Conservation (phyloP, 35 echinoderm and acorn worm species). For the Diadema setosum region DNA sequence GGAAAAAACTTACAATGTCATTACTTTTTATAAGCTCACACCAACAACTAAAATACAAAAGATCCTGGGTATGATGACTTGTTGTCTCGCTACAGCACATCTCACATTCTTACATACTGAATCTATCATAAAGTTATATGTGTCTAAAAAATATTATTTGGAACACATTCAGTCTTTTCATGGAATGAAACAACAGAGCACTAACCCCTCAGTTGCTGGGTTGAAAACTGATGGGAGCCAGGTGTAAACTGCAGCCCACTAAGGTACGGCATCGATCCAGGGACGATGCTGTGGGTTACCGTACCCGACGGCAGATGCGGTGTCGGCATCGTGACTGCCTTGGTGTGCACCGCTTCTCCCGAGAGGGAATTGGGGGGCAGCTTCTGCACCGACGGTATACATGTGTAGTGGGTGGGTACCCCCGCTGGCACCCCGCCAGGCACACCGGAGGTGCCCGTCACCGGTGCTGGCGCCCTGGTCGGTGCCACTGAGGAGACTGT, state of each 20-base stretch:
- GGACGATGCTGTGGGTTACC: background rate
- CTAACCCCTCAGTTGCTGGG: constrained; percentile 46
- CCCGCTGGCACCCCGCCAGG: background rate
- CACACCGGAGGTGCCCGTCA: background rate
- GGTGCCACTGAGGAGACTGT: background rate
- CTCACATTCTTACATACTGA: too few relatives aligned
- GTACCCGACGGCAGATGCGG: background rate
- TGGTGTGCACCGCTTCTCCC: background rate
- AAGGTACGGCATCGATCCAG: background rate
- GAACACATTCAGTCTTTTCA: too few relatives aligned
- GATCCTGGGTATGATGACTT: too few relatives aligned
- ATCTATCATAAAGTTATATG: too few relatives aligned
- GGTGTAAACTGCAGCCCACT: background rate
- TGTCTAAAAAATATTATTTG: too few relatives aligned
- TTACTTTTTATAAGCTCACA: too few relatives aligned
- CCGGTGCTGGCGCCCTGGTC: background rate
- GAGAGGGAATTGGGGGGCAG: background rate
- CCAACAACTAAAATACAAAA: too few relatives aligned
- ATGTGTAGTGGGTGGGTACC: background rate
- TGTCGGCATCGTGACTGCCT: background rate
- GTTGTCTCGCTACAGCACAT: too few relatives aligned
- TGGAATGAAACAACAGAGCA: too few relatives aligned
- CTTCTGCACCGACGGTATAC: background rate
- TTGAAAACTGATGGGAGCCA: constrained; percentile 9
- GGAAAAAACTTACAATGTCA: too few relatives aligned